Base-by-base conservation (phyloP, 1,140 invertebrate species). In the Branchinecta lindahli region DNA sequence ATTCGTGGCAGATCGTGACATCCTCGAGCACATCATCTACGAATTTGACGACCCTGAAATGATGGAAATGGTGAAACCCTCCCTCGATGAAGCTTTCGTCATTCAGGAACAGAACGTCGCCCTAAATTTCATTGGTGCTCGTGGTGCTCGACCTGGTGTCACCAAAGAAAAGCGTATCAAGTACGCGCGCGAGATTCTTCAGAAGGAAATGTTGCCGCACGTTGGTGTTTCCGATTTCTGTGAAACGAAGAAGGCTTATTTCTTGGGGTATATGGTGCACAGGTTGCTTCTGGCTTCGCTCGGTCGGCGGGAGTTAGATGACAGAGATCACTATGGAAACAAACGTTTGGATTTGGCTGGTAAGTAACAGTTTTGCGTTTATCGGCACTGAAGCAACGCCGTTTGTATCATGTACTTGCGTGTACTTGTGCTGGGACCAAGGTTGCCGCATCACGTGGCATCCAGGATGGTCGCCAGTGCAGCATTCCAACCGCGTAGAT, bases 31-130 rank as follows among this genome's bases (percentile, higher is more conserved):
- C 76, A 98, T 98, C 70, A 98, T 98, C 75, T 98, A 98, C 79
- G 96, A 98, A 76, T 98, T 98, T 82, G 92, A 98, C 80, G 96
- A 99, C 82, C 94, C 92, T 44, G 96, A 99, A 84, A 98, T 99
- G 94, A 98, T 98, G 94, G 96, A 99, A 85, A 98, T 99, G 94
- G 94, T 92, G 0, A 99, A 99, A 80, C 96, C 96, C 7, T 98
- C 94, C 0, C 81, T 99, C 66, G 96, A 99, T 82, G 96, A 99
- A 83, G 96, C 96, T 66, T 98, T 99, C 82, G 96, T 99, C 0
- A 96, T 99, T 76, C 95, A 98, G 82, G 96, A 99, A 79, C 96
- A 99, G 79, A 95, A 94, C 82, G 93, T 99, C 7, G 96, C 96
- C 15, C 80, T 98, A 12, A 98, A 98, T 80, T 99, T 99, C 74